These are phyloP conservation scores for Eucera pruinosa DNA, from an alignment of 2,888 invertebrate genomes.

Conservation along the genomic window DNA sequence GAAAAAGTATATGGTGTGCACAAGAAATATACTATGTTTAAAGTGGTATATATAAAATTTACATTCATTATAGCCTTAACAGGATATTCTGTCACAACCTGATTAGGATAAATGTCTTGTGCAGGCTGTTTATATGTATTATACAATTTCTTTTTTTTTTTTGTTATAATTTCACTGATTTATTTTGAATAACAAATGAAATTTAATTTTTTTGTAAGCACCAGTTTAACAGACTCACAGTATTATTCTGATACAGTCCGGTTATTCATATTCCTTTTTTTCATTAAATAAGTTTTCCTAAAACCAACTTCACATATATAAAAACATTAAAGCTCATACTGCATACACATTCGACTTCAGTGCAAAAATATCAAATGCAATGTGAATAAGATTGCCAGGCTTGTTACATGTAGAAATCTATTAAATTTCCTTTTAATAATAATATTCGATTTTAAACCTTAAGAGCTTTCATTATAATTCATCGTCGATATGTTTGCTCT, in stretches of 20 bases:
- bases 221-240: slow-evolving; percentile 42
- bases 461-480: slow-evolving; percentile 75
- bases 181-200: slow-evolving; percentile 41
- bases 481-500: slow-evolving; percentile 73
- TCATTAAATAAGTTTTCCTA: slow-evolving; percentile 34
- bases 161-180: slow-evolving; percentile 24
- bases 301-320: slow-evolving; percentile 42
- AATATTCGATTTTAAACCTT: slow-evolving; percentile 60
- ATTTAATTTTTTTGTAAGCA: slow-evolving; percentile 53
- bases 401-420: slow-evolving; percentile 47
- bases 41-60: slow-evolving; percentile 58
- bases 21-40: slow-evolving; percentile 52
- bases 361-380: slow-evolving; percentile 69
- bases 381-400: slow-evolving; percentile 52
- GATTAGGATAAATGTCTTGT: slow-evolving; percentile 49
- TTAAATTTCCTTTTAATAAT: slow-evolving; percentile 51
- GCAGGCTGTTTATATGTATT: slow-evolving; percentile 35
- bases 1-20: slow-evolving; percentile 43
- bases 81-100: slow-evolving; percentile 66
- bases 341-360: slow-evolving; percentile 51
- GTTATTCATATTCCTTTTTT: slow-evolving; percentile 25
- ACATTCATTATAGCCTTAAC: slow-evolving; percentile 56
- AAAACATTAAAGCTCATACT: slow-evolving; percentile 59
- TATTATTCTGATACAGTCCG: slow-evolving; percentile 30
- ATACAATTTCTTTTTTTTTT: slow-evolving; percentile 32